Conservation (phyloP, 1,140 invertebrate genomes). For the Drosophila tristis region DNA sequence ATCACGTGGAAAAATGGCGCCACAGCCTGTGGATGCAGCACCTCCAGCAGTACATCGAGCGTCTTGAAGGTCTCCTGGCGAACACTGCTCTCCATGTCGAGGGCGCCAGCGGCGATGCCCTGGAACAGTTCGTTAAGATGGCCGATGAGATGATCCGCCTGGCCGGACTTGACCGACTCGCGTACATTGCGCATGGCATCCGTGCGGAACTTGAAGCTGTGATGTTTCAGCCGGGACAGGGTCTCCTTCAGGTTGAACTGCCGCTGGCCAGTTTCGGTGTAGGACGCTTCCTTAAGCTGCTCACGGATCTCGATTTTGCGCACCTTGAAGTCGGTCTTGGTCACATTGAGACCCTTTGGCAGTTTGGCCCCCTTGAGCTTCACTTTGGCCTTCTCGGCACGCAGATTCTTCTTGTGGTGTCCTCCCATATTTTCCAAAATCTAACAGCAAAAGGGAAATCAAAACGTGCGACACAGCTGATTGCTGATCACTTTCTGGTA, state of each 20-base stretch:
- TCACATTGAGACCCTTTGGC: conserved; percentile 93
- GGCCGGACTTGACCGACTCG: conserved; percentile 87
- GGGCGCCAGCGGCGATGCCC: conserved; percentile 87
- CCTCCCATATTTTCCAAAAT: conserved; percentile 73
- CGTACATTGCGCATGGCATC: conserved; percentile 90
- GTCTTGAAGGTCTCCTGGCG: conserved; percentile 89
- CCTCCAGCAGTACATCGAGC: conserved; percentile 87
- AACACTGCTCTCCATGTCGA: conserved; percentile 90
- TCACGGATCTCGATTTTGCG: conserved; percentile 92
- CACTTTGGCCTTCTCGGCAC: conserved; percentile 91
- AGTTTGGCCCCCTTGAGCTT: conserved; percentile 90
- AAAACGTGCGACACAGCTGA: too few species aligned
- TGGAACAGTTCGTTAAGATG: conserved; percentile 89
- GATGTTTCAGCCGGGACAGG: conserved; percentile 90
- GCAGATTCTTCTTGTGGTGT: conserved; percentile 89
- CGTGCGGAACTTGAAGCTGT: conserved; percentile 89
- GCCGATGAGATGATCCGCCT: conserved; percentile 83
- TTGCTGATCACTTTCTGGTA: too few species aligned
- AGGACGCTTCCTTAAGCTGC: conserved; percentile 88
- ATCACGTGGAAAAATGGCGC: conserved; percentile 90
- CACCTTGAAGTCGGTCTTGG: conserved; percentile 94
- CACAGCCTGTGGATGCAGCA: conserved; percentile 85
- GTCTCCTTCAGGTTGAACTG: conserved; percentile 91
- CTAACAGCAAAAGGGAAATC: neutral
- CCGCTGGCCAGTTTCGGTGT: conserved; percentile 87